These are phyloP conservation scores for Caenorhabditis angaria DNA, from an alignment of 2,888 invertebrate species.

Conservation along the genomic window DNA sequence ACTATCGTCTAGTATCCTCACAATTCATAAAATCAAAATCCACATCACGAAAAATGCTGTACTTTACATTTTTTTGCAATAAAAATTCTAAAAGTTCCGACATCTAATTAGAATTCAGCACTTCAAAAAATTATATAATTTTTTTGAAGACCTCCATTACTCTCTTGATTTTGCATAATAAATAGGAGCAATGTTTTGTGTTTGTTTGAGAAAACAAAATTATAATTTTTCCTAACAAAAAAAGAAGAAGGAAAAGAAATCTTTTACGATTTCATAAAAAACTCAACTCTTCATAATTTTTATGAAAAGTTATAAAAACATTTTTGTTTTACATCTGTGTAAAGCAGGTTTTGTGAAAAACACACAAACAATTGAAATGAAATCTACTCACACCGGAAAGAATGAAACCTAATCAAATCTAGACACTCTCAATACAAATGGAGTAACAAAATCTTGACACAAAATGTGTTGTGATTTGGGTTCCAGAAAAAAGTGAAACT, in stretches of 20 bases:
- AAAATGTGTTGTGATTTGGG: neutral
- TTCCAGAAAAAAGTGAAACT: no score
- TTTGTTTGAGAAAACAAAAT: neutral
- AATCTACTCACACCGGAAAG: neutral
- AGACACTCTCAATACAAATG: neutral
- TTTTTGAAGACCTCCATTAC: neutral
- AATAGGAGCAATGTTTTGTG: neutral
- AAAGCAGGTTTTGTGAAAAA: no score
- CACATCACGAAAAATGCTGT: no score
- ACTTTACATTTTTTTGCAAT: neutral
- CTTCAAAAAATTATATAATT: neutral
- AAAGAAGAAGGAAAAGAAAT: no score
- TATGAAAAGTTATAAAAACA: no score
- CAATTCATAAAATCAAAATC: no score
- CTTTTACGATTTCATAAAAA: no score
- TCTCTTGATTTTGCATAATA: neutral
- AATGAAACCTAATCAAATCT: neutral
- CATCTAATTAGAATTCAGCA: neutral
- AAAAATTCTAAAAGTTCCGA: neutral
- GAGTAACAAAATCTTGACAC: neutral
- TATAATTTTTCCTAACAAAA: no score
- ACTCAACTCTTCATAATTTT: no score
- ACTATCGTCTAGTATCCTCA: no score
- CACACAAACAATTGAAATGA: neutral
- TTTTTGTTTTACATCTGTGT: no score